A percentile compares a stretch with the other conserved stretches of the same genome.
These are phyloP conservation scores for Monochamus saltuarius DNA, from an alignment of 1,140 invertebrate species.

Conservation along the genomic window DNA sequence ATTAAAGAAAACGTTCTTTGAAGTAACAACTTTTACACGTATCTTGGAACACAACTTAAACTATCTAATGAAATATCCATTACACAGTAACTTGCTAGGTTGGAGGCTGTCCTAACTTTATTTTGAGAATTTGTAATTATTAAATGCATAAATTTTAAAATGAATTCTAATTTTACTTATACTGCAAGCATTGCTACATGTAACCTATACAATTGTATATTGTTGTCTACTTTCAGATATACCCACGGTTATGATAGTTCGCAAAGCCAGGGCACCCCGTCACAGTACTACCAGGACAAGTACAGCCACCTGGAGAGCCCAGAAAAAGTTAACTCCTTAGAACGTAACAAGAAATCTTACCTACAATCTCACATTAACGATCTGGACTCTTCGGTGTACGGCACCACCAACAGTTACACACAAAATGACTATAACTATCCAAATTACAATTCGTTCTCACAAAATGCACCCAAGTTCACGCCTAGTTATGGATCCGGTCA, in stretches of 20 bases:
- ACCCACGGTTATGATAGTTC: conserved; percentile 26
- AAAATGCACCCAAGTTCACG: conserved; percentile 18
- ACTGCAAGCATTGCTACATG: too few relatives aligned
- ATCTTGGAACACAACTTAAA: too few relatives aligned
- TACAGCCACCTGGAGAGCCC: conserved; percentile 48
- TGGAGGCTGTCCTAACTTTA: too few relatives aligned
- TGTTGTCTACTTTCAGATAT: conserved; percentile 9
- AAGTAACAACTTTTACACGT: too few relatives aligned
- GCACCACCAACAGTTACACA: conserved; percentile 36
- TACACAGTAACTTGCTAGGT: too few relatives aligned
- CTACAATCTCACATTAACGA: conserved; percentile 39
- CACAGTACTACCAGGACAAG: conserved; percentile 38
- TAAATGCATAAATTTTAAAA: too few relatives aligned
- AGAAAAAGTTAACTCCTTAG: conserved; percentile 46
- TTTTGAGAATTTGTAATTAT: too few relatives aligned
- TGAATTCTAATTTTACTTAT: too few relatives aligned
- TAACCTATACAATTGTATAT: too few relatives aligned
- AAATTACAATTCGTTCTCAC: background rate
- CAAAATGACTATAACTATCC: conserved; percentile 23
- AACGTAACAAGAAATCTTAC: conserved; percentile 39
- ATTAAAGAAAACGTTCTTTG: too few relatives aligned
- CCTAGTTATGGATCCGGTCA: conserved; percentile 9
- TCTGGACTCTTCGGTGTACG: conserved; percentile 42
- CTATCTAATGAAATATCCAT: too few relatives aligned
- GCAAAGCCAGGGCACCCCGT: conserved; percentile 26